These are phyloP conservation scores for Hyla sarda DNA, from an alignment of 2,113 vertebrate species.

Conservation along the genomic window DNA sequence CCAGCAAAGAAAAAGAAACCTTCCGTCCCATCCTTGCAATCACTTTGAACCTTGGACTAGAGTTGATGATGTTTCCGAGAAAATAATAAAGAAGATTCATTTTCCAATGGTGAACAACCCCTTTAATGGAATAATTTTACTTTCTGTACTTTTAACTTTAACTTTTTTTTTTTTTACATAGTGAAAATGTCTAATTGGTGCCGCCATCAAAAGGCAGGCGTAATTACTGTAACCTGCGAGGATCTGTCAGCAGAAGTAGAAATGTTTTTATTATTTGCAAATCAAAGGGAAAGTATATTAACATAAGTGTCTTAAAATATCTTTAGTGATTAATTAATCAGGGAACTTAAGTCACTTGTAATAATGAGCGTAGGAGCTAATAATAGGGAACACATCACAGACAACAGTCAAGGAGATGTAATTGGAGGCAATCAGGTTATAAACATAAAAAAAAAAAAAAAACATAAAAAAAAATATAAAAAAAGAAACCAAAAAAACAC, in stretches of 20 bases:
- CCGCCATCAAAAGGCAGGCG: not conserved
- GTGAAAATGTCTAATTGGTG: not conserved
- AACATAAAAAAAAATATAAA: too few relatives aligned
- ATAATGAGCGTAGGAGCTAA: not conserved
- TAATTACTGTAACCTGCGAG: slow-evolving; percentile 6
- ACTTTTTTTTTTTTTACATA: not conserved
- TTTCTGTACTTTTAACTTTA: not conserved
- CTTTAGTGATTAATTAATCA: slow-evolving; percentile 18
- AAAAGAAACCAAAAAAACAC: not conserved
- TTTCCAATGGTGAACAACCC: too few relatives aligned
- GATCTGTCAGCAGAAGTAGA: not conserved
- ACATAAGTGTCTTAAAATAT: not conserved
- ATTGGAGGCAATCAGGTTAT: slow-evolving; percentile 7
- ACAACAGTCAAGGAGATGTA: not conserved
- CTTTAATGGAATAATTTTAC: not conserved
- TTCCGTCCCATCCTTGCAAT: too few relatives aligned
- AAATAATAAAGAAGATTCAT: too few relatives aligned
- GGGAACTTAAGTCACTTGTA: slow-evolving; percentile 13
- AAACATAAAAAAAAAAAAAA: too few relatives aligned
- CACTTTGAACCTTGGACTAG: too few relatives aligned
- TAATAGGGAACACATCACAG: not conserved
- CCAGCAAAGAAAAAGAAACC: too few relatives aligned
- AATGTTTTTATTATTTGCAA: slow-evolving; percentile 26
- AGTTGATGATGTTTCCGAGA: not conserved
- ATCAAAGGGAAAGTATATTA: slow-evolving; percentile 1